Percentiles rank a stretch among this genome's conserved stretches.
These are phyloP conservation scores for Ormyrus labotus DNA, from an alignment of 2,888 invertebrate genomes.

Conservation along the genomic window DNA sequence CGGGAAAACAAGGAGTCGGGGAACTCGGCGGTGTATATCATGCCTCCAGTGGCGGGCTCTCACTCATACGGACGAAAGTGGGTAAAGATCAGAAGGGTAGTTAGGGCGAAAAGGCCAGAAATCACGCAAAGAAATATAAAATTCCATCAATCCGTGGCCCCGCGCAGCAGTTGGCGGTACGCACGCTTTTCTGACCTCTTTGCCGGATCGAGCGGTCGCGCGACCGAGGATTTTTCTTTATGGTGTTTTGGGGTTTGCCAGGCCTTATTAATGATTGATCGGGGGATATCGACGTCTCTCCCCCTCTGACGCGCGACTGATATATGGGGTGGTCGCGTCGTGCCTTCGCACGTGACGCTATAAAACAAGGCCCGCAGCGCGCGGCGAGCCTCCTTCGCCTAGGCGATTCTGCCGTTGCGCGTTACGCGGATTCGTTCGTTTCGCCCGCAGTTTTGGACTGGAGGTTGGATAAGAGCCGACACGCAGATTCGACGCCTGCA, in stretches of 20 bases:
- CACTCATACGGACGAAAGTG: not conserved
- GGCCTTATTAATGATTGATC: constrained; percentile 76
- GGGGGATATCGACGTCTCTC: constrained; percentile 75
- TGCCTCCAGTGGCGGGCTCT: not conserved
- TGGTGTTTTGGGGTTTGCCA: constrained; percentile 73
- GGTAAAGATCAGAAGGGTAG: constrained; percentile 28
- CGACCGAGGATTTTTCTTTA: constrained; percentile 63
- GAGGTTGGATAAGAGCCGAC: too few relatives aligned
- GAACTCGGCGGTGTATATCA: not conserved
- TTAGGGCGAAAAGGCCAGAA: constrained; percentile 61
- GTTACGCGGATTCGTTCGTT: not conserved
- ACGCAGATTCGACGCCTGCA: not conserved
- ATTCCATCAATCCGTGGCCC: constrained; percentile 73
- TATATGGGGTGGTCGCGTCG: constrained; percentile 68
- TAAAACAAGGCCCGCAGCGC: constrained; percentile 63
- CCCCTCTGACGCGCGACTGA: constrained; percentile 73
- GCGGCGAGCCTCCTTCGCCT: not conserved
- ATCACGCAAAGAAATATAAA: constrained; percentile 74
- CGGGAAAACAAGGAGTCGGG: not conserved
- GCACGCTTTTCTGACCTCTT: constrained; percentile 68
- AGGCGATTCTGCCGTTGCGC: not conserved
- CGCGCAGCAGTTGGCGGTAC: constrained; percentile 60
- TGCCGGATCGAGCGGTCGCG: constrained; percentile 52
- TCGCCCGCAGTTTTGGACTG: too few relatives aligned
- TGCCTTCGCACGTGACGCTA: constrained; percentile 74